Conservation (phyloP, 1,140 invertebrate species). For the Nephila pilipes region DNA sequence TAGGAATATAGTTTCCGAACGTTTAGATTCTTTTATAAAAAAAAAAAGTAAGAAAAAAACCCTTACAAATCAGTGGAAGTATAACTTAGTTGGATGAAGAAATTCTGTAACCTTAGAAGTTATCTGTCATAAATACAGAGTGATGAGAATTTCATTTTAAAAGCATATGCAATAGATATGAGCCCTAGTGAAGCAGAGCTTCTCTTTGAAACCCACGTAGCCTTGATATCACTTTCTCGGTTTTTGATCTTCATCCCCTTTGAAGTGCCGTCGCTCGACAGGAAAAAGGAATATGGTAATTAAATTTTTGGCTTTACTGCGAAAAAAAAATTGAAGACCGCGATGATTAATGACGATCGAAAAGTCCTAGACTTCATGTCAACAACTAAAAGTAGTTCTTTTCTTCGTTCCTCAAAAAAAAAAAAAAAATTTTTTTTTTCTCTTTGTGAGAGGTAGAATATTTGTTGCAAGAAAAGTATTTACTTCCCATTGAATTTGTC, state of each 20-base stretch:
- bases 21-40: neutral
- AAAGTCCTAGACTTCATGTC: conserved; percentile 55
- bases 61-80: neutral
- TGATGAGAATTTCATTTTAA: conserved; percentile 39
- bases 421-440: neutral
- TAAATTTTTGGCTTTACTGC: conserved; percentile 58
- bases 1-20: neutral
- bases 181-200: neutral
- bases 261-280: conserved; percentile 6
- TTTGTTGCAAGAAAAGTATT: conserved; percentile 36
- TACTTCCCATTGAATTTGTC: conserved; percentile 35
- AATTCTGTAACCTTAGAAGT: conserved; percentile 20
- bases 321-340: conserved; percentile 50
- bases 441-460: conserved; percentile 29
- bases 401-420: conserved; percentile 18
- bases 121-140: conserved; percentile 23
- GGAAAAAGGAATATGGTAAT: conserved; percentile 57
- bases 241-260: conserved; percentile 42
- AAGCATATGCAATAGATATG: conserved; percentile 35
- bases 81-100: neutral
- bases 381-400: conserved; percentile 65
- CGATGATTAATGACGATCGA: conserved; percentile 61
- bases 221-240: conserved; percentile 53
- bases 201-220: conserved; percentile 4
- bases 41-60: neutral